These are phyloP conservation scores for Ciconia boyciana DNA, from an alignment of 2,113 vertebrate genomes.

Conservation along the genomic window DNA sequence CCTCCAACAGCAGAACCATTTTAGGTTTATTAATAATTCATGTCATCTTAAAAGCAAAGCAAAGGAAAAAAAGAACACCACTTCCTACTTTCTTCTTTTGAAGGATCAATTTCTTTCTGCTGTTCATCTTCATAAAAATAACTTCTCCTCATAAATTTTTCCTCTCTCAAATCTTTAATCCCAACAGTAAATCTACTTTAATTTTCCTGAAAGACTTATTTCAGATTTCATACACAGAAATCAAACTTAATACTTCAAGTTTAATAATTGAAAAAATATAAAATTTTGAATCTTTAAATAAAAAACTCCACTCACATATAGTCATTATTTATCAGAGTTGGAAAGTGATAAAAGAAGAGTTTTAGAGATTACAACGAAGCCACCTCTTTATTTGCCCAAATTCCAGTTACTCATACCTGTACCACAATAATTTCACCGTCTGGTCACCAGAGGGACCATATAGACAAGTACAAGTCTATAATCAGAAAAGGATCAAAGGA, in stretches of 20 bases:
- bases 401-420: not conserved
- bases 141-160: not conserved
- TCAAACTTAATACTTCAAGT: not conserved
- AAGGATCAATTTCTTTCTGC: not conserved
- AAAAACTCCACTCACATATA: not conserved
- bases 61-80: not conserved
- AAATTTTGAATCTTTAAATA: not conserved
- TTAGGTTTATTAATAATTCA: not conserved
- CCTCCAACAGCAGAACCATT: not conserved
- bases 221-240: not conserved
- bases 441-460: not conserved
- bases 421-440: not conserved
- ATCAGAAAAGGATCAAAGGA: not conserved
- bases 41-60: not conserved
- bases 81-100: not conserved
- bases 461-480: not conserved
- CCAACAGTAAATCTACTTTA: not conserved
- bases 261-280: not conserved
- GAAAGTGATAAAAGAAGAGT: not conserved
- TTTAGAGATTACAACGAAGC: not conserved
- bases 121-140: not conserved
- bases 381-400: not conserved
- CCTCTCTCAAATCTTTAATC: not conserved
- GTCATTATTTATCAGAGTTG: not conserved
- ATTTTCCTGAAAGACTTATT: not conserved